Evolutionary conservation across 2,888 invertebrate species (phyloP), one percentile per base, ranked within the genome.

Genomic region (Calliphora vomitoria): DNA sequence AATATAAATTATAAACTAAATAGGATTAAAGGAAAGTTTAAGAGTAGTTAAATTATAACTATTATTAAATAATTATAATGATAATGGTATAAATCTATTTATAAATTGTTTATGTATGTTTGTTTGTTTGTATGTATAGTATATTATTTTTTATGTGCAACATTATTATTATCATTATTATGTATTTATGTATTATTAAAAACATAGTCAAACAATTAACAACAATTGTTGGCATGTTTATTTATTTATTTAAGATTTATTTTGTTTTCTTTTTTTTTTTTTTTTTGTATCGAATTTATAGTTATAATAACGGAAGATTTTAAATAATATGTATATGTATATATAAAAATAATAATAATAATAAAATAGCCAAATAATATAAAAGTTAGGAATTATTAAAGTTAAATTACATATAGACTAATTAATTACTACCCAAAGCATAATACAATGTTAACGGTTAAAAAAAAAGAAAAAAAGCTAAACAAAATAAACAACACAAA

Each of bases 1-100:
- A 50, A 82, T 78, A 82, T 79, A 87, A 85, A 79, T 79, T 84
- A 87, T 81, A 84, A 87, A 82, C 81, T 82, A 79, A 82, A 78
- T 62, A 84, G 66, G 68, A 47, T 81, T 80, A 80, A 84, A 79
- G 53, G 35, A 79, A 76, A 80, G 44, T 66, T 75, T 75, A 76
- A 76, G 31, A 79, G 62, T 82, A 75, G 31, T 62, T 71, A 62
- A 78, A 62, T 81, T 81, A 81, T 58, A 83, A 66, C 71, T 81
- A 84, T 79, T 55, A 79, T 87, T 79, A 85, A 85, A 85, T 82
- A 76, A 83, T 83, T 64, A 79, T 78, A 62, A 78, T 80, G 35
- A 53, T 75, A 85, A 62, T 69, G 50, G 4, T 81, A 64, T 82
- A 74, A 68, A 82, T 53, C 41, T 86, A 78, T 82, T 50, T 72